Evolutionary conservation across 2,113 vertebrate species (phyloP).

Genomic region (Dolichotis patagonum): DNA sequence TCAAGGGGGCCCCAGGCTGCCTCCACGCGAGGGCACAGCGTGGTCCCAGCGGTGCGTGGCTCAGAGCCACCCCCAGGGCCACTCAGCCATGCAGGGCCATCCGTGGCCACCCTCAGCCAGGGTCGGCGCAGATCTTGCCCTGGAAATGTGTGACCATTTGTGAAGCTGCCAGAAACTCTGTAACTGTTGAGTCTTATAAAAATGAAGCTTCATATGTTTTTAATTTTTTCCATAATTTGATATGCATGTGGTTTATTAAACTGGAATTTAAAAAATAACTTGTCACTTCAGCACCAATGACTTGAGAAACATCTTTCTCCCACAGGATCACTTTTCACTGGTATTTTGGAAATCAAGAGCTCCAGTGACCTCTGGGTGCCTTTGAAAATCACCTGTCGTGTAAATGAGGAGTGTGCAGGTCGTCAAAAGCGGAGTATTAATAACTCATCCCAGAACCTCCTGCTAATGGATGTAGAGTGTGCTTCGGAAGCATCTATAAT

Average conservation of each 20-base stretch:
- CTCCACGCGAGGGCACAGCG: conserved; percentile 56
- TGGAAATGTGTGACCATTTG: background rate
- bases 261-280: background rate
- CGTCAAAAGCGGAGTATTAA: background rate
- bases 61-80: background rate
- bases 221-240: background rate
- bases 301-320: background rate
- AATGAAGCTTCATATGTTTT: background rate
- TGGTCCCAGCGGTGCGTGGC: conserved; percentile 55
- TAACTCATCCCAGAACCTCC: background rate
- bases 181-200: background rate
- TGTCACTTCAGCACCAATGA: background rate
- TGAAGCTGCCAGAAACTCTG: background rate
- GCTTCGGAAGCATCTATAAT: conserved; percentile 30
- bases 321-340: background rate
- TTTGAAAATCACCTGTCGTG: background rate
- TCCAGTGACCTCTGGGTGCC: background rate
- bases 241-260: background rate
- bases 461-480: background rate
- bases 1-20: conserved; percentile 65
- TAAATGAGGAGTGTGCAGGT: background rate
- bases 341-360: conserved; percentile 16
- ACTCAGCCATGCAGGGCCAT: background rate
- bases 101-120: background rate
- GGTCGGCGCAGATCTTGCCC: background rate